Evolutionary conservation across 2,888 invertebrate genomes (phyloP).

Genomic region (Dichetophora obliterata): DNA sequence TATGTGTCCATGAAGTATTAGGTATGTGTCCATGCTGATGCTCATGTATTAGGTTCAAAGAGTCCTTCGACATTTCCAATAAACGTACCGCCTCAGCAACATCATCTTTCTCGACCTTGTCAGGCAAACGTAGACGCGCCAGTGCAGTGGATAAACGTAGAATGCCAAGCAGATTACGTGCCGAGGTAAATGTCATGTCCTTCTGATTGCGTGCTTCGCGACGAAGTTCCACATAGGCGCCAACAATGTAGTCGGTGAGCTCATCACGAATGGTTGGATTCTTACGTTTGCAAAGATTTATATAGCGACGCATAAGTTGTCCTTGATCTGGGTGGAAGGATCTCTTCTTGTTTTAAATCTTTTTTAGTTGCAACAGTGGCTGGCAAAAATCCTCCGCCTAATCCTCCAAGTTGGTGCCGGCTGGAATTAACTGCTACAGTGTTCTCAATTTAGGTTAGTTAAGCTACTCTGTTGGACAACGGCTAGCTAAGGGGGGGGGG

Average conservation of each 20-base stretch:
- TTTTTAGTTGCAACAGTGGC: too few relatives aligned
- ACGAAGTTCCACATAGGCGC: conserved; percentile 84
- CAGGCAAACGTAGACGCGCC: conserved; percentile 84
- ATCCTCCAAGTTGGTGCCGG: too few relatives aligned
- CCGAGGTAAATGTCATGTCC: conserved; percentile 96
- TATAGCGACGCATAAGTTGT: conserved; percentile 94
- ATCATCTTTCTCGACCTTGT: conserved; percentile 93
- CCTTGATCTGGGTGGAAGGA: too few relatives aligned
- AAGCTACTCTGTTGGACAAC: too few relatives aligned
- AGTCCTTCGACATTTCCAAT: conserved; percentile 97
- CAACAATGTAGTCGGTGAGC: conserved; percentile 90
- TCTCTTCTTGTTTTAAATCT: too few relatives aligned
- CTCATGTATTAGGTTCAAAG: conserved; percentile 81
- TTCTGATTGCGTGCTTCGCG: conserved; percentile 89
- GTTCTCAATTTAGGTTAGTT: too few relatives aligned
- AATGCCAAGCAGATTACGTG: conserved; percentile 93
- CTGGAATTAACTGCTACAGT: too few relatives aligned
- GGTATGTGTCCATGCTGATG: conserved; percentile 72
- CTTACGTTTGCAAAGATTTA: conserved; percentile 90
- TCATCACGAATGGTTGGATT: conserved; percentile 88
- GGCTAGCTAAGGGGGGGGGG: too few relatives aligned
- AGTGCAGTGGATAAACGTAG: conserved; percentile 93
- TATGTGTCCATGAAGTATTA: conserved; percentile 78
- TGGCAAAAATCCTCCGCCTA: too few relatives aligned
- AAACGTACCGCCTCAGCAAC: conserved; percentile 95